These are phyloP conservation scores for Hydropotes inermis DNA, from an alignment of 2,113 vertebrate species.

Conservation along the genomic window DNA sequence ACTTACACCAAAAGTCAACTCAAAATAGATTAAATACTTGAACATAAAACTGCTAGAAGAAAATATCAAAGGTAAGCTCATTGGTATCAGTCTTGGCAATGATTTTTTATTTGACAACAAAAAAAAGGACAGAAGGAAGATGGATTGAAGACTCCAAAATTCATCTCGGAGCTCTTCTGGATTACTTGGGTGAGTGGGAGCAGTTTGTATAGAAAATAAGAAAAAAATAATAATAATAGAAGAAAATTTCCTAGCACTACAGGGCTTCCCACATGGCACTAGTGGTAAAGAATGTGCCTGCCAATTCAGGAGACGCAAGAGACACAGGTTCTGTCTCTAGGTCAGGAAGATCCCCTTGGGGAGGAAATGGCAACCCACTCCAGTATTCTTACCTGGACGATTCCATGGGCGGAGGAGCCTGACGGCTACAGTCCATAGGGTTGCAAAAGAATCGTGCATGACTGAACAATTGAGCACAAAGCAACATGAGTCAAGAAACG, in stretches of 20 bases:
- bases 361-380: background rate
- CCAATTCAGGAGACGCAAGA: background rate
- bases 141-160: background rate
- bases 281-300: background rate
- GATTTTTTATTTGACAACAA: background rate
- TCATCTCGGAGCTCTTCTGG: background rate
- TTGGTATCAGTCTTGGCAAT: background rate
- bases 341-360: background rate
- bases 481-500: background rate
- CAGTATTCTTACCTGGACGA: background rate
- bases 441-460: accelerated
- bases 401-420: background rate
- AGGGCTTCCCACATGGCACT: background rate
- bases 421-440: background rate
- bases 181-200: background rate
- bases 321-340: background rate
- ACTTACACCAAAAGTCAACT: background rate
- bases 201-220: background rate
- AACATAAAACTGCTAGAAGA: background rate
- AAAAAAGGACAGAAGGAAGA: background rate
- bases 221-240: background rate
- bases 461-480: background rate
- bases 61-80: background rate
- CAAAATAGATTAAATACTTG: background rate
- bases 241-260: background rate